Evolutionary conservation across 2,797 vertebrate genomes (phyloP).

Genomic region (Pogonophryne albipinna): DNA sequence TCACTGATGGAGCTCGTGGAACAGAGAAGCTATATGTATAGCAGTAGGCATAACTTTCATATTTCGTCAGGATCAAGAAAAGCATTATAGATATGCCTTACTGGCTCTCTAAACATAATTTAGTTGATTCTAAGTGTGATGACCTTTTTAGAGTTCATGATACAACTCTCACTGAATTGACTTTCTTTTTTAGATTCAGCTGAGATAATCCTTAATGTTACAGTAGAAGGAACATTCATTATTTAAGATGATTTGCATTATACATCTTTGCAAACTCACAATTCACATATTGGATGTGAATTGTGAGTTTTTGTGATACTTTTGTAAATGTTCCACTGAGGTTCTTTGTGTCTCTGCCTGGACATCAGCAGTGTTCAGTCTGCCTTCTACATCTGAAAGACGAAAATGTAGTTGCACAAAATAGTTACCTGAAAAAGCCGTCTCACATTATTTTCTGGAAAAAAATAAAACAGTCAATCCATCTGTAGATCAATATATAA

Average conservation of each 20-base stretch:
- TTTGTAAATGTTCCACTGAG: constrained; percentile 12
- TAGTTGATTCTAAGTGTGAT: neutral
- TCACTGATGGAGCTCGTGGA: neutral
- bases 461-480: too few relatives aligned
- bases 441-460: too few relatives aligned
- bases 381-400: constrained; percentile 23
- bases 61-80: neutral
- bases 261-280: too few relatives aligned
- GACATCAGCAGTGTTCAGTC: constrained; percentile 22
- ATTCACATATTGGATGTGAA: too few relatives aligned
- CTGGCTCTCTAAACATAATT: neutral
- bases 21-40: neutral
- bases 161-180: neutral
- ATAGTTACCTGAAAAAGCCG: neutral
- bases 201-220: neutral
- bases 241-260: neutral
- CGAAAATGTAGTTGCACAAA: neutral
- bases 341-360: constrained; percentile 1
- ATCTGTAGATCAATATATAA: neutral
- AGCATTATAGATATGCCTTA: neutral
- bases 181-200: too few relatives aligned
- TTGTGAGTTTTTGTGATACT: too few relatives aligned
- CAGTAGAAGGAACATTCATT: neutral
- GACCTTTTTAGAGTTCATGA: neutral
- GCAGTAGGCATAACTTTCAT: neutral